Evolutionary conservation across 1,140 invertebrate species (phyloP).

Genomic region (Sarcophaga peregrina): DNA sequence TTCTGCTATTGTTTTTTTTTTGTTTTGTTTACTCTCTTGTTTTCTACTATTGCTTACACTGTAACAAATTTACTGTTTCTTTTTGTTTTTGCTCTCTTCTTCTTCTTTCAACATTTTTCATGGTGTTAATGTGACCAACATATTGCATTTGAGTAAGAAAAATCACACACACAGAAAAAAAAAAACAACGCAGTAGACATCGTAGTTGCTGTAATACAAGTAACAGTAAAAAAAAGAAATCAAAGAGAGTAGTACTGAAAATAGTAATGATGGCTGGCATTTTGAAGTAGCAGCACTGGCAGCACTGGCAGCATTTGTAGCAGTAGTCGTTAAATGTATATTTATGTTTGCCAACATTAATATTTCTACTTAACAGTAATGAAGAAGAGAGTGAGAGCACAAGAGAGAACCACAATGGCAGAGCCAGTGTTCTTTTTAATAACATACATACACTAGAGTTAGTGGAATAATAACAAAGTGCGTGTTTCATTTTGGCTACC

Average conservation of each 20-base stretch:
- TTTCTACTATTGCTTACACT: neutral
- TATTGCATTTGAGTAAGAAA: neutral
- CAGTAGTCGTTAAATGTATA: conserved; percentile 13
- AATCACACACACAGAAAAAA: too few relatives aligned
- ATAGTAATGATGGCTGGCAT: too few relatives aligned
- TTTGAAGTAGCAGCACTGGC: neutral
- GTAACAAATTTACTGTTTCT: neutral
- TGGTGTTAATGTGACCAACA: neutral
- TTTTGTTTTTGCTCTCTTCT: neutral
- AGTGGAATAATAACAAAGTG: neutral
- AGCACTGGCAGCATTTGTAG: too few relatives aligned
- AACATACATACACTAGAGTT: neutral
- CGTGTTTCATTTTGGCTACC: neutral
- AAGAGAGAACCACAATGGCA: too few relatives aligned
- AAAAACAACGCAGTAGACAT: too few relatives aligned
- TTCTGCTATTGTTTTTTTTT: neutral
- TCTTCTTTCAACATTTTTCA: too few relatives aligned
- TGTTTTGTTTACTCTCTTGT: neutral
- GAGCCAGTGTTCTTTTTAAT: too few relatives aligned
- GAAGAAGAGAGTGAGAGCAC: neutral
- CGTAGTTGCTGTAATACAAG: too few relatives aligned
- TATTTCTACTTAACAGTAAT: neutral
- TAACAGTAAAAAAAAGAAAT: too few relatives aligned
- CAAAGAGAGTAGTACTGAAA: too few relatives aligned
- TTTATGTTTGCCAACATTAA: conserved; percentile 19